Base-by-base conservation (phyloP, 2,113 vertebrate species). In the Takifugu flavidus region DNA sequence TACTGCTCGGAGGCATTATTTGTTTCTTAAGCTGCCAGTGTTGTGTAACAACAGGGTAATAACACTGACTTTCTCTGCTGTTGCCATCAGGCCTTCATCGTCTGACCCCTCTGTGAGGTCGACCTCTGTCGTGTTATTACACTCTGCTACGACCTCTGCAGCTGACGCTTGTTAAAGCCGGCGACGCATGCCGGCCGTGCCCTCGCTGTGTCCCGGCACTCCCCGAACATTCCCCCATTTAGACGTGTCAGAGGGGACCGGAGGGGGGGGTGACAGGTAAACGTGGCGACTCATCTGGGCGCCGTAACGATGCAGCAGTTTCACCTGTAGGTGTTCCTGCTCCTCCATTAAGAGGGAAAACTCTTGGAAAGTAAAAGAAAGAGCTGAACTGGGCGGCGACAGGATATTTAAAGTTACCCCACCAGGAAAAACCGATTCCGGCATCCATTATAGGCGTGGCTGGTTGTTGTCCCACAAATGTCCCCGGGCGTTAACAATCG, bases 91-190 rank as follows among this genome's bases (percentile, higher is more conserved):
- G 43, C 55, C 62, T 12, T 67, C 59, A 46, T 53, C 47, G 53
- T 31, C 50, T 70, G 59, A 49, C 45, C 20, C 25, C 11, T 28
- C 52, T 53, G 15, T 43, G 44, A 28, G 62, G 51, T 2, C 62
- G 77, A 67, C 80, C 74, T 75, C 70, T 82, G 80, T 75, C 72
- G 47, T 58, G 72, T 70, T 67, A 71, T 78, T 72, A 61, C 80
- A 70, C 78, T 76, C 78, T 82, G 59, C 51, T 57, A 79, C 63
- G 75, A 54, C 67, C 39, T 29, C 46, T 3, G 45, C 86, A 88
- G 84, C 86, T 85, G 84, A 65, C 52, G 26, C 63, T 62, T 56
- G 26, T 83, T 65, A 80, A 84, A 60, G 15, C 65, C 72, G 66
- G 45, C 34, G 56, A 53, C 58, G 75, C 80, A 68, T 73, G 78